Conservation (phyloP, 2,113 vertebrate species). For the Spea bombifrons region DNA sequence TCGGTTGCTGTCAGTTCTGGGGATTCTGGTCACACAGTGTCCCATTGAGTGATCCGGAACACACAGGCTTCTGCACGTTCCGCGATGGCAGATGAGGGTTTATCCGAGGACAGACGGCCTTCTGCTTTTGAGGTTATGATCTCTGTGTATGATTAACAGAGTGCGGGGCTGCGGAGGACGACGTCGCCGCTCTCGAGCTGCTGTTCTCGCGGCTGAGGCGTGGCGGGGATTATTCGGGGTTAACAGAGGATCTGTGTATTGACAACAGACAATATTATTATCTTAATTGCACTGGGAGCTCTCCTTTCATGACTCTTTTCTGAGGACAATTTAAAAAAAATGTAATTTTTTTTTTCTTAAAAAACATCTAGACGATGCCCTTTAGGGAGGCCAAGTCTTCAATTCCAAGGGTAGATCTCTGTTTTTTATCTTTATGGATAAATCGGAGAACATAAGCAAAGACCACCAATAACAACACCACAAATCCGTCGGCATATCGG, state of each 20-base stretch:
- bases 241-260: conserved; percentile 24
- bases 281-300: conserved; percentile 28
- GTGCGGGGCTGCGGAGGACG: conserved; percentile 8
- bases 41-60: conserved; percentile 6
- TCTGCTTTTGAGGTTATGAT: conserved; percentile 26
- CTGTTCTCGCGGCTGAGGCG: conserved; percentile 20
- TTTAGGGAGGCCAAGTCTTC: no score
- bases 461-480: no score
- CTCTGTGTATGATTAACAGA: conserved; percentile 39
- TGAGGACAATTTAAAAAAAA: conserved; percentile 10
- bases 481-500: no score
- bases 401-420: no score
- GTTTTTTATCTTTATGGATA: no score
- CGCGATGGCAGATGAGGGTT: conserved; percentile 19
- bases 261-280: conserved; percentile 34
- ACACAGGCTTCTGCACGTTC: conserved; percentile 7
- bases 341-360: no score
- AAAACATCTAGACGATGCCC: no score
- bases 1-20: neutral
- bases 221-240: conserved; percentile 11
- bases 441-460: no score
- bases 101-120: conserved; percentile 28
- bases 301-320: conserved; percentile 17
- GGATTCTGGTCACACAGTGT: conserved; percentile 11
- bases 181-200: conserved; percentile 21